A percentile compares a stretch with the other conserved stretches of the same genome.
phyloP scores from a whole-genome alignment of 1,140 invertebrate genomes.

The roundworm (Caenorhabditis elegans) region WBcel235 BX284606.5:6987501-6988000 shows the following conservation, averaged over 20 bases:
- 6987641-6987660: too few relatives aligned
- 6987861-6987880: too few relatives aligned
- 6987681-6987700: background rate
- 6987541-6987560: too few relatives aligned
- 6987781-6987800: background rate
- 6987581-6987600: too few relatives aligned
- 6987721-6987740: background rate
- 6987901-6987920: background rate
- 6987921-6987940: too few relatives aligned
- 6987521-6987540: too few relatives aligned
- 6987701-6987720: background rate
- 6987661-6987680: too few relatives aligned
- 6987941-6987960: too few relatives aligned
- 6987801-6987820: background rate
- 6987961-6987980: conserved; percentile 12
- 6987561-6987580: too few relatives aligned
- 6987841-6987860: background rate
- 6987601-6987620: too few relatives aligned
- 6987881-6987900: background rate
- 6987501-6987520: too few relatives aligned
- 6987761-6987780: background rate
- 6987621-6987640: too few relatives aligned
- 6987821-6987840: background rate
- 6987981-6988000: background rate
- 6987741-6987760: background rate